These are phyloP conservation scores for Tetragnatha montana DNA, from an alignment of 2,888 invertebrate genomes.

Conservation along the genomic window DNA sequence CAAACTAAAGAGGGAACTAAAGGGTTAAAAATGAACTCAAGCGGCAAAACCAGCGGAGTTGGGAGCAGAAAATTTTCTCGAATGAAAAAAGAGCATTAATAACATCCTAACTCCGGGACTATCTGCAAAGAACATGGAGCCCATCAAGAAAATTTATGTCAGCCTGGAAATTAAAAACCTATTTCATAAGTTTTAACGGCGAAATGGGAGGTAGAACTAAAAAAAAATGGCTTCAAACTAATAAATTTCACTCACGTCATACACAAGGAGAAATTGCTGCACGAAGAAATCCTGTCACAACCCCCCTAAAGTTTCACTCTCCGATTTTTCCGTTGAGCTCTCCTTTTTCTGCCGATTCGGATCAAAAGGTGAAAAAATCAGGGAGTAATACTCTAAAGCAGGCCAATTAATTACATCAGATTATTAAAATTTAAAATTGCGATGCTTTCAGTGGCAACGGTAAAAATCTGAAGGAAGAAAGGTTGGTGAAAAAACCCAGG, in stretches of 20 bases:
- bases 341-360: conserved; percentile 28
- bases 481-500: conserved; percentile 5
- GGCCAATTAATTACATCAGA: conserved; percentile 62
- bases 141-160: conserved; percentile 1
- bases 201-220: not conserved
- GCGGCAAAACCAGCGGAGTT: not conserved
- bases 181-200: not conserved
- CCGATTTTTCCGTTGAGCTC: not conserved
- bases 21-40: not conserved
- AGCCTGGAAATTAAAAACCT: not conserved
- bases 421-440: conserved; percentile 66
- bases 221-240: conserved; percentile 4
- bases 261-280: not conserved
- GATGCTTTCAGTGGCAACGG: not conserved
- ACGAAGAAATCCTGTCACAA: conserved; percentile 1
- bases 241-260: conserved; percentile 10
- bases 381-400: conserved; percentile 35
- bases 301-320: conserved; percentile 3
- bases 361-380: conserved; percentile 50
- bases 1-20: not conserved
- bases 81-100: not conserved
- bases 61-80: not conserved
- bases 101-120: not conserved
- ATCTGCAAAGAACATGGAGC: not conserved
- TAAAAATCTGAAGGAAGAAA: conserved; percentile 36